Evolutionary conservation across 2,797 vertebrate genomes (phyloP).

Genomic region (Triplophysa bombifrons): DNA sequence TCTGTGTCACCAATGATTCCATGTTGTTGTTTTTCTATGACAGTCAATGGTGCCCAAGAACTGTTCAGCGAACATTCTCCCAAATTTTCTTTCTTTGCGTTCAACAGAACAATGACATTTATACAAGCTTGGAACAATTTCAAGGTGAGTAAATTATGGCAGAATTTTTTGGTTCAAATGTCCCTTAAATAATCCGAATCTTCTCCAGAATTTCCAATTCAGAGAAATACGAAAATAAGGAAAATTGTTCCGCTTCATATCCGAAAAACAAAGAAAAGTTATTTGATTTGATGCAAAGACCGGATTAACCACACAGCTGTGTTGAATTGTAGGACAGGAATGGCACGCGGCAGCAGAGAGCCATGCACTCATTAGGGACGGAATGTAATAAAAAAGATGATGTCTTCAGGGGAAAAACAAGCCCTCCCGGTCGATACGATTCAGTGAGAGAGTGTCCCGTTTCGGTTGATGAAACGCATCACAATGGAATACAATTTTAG

Average conservation of each 20-base stretch:
- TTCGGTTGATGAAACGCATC: constrained; percentile 64
- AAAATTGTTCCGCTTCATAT: constrained; percentile 34
- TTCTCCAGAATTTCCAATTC: neutral
- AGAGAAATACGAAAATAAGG: constrained; percentile 39
- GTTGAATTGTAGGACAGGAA: constrained; percentile 56
- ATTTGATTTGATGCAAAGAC: constrained; percentile 61
- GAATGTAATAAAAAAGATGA: constrained; percentile 69
- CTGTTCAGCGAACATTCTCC: too few relatives aligned
- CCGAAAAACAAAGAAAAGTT: constrained; percentile 59
- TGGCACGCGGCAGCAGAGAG: constrained; percentile 58
- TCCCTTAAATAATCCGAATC: too few relatives aligned
- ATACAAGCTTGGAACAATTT: too few relatives aligned
- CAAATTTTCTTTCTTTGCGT: too few relatives aligned
- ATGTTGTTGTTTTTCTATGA: too few relatives aligned
- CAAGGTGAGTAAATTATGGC: too few relatives aligned
- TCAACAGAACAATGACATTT: too few relatives aligned
- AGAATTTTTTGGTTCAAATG: too few relatives aligned
- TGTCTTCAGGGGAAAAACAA: constrained; percentile 63
- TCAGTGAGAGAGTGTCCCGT: constrained; percentile 59
- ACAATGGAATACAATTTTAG: constrained; percentile 63
- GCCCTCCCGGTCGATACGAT: constrained; percentile 63
- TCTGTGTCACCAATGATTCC: too few relatives aligned
- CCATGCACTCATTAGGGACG: constrained; percentile 60
- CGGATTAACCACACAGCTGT: constrained; percentile 54
- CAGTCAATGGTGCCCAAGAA: too few relatives aligned